phyloP scores from a whole-genome alignment of 2,888 invertebrate species.

The Formica aserva region DNA sequence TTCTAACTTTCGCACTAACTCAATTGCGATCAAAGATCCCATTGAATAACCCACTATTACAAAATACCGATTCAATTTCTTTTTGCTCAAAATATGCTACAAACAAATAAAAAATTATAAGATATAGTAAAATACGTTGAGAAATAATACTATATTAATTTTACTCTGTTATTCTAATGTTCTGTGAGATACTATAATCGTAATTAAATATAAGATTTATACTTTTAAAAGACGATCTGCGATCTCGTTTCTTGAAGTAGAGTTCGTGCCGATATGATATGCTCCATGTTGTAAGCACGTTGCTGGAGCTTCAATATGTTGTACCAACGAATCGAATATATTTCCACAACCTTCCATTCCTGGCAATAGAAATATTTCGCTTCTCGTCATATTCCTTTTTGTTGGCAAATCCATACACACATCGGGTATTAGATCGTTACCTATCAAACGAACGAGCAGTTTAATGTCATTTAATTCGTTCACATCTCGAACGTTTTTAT shows the following conservation, averaged over 20 bases:
- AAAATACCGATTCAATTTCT: neutral
- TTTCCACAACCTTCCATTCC: constrained; percentile 84
- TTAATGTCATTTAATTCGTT: constrained; percentile 18
- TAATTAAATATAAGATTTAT: neutral
- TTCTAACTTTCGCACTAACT: constrained; percentile 91
- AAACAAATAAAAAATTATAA: neutral
- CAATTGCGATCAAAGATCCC: constrained; percentile 90
- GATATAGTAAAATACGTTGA: no score
- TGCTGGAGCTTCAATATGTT: constrained; percentile 80
- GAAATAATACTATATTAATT: no score
- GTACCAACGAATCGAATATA: constrained; percentile 80
- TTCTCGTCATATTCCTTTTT: constrained; percentile 66
- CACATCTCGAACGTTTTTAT: constrained; percentile 7
- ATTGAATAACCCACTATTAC: neutral
- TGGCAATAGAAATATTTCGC: constrained; percentile 83
- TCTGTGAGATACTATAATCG: no score
- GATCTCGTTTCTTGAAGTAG: neutral
- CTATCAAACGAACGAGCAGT: constrained; percentile 64
- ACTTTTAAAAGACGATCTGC: neutral
- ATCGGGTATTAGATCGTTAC: constrained; percentile 61
- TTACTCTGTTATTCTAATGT: no score
- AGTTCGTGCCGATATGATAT: neutral
- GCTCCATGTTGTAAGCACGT: constrained; percentile 75
- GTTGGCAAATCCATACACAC: constrained; percentile 74
- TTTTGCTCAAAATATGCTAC: neutral